Percentiles rank a stretch among this genome's conserved stretches.
These are phyloP conservation scores for Epistrophe eligans DNA, from an alignment of 2,888 invertebrate genomes.

Conservation along the genomic window DNA sequence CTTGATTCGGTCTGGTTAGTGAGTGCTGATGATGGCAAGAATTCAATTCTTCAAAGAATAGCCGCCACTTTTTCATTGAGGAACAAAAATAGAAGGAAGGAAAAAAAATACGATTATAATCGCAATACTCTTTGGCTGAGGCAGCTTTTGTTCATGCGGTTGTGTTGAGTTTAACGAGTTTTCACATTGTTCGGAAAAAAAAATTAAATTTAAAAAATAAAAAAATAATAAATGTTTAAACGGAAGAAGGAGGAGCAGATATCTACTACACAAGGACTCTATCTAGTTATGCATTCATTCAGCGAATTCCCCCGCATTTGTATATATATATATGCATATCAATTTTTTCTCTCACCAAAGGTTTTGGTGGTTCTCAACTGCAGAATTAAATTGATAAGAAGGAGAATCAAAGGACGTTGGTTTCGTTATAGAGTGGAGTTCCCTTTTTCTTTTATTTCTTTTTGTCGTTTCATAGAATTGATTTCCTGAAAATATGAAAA, in stretches of 20 bases:
- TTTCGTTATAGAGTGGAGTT: neutral
- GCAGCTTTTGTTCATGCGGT: conserved; percentile 45
- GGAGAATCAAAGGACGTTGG: conserved; percentile 43
- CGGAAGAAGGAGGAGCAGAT: conserved; percentile 12
- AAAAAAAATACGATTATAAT: conserved; percentile 49
- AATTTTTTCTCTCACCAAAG: conserved; percentile 26
- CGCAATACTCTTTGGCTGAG: conserved; percentile 47
- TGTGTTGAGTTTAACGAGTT: conserved; percentile 68
- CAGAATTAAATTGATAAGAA: conserved; percentile 57
- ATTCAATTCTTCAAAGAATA: conserved; percentile 65
- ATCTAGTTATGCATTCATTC: conserved; percentile 68
- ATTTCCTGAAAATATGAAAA: conserved; percentile 38
- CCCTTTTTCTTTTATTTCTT: conserved; percentile 6
- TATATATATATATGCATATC: conserved; percentile 24
- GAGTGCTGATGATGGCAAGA: conserved; percentile 26
- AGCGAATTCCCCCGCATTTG: conserved; percentile 39
- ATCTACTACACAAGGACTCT: conserved; percentile 20
- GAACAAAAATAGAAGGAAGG: conserved; percentile 6
- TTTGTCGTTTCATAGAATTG: conserved; percentile 32
- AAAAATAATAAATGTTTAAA: conserved; percentile 5
- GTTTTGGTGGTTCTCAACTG: conserved; percentile 39
- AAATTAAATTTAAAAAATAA: conserved; percentile 23
- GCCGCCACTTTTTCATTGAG: conserved; percentile 11
- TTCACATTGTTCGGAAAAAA: conserved; percentile 61
- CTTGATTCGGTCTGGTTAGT: conserved; percentile 4